phyloP scores from a whole-genome alignment of 1,140 invertebrate species.

The Asobara japonica region DNA sequence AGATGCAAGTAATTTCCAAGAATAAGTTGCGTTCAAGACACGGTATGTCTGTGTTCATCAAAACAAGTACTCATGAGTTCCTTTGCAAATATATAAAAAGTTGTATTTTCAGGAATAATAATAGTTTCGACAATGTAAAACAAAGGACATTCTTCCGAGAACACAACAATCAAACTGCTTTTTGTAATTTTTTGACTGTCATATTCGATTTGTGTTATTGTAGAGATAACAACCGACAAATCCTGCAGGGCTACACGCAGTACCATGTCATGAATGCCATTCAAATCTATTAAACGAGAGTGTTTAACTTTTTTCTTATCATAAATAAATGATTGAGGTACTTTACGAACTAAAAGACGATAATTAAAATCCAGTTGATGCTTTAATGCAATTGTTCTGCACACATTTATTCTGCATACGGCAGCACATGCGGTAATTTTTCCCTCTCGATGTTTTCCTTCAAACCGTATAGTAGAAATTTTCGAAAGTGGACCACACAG shows the following conservation, averaged over 20 bases:
- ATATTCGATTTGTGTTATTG: too few species aligned
- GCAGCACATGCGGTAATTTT: slow-evolving; percentile 3
- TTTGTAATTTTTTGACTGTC: too few species aligned
- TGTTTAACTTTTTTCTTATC: too few species aligned
- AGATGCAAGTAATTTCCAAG: neutral
- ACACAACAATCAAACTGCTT: too few species aligned
- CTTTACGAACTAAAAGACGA: too few species aligned
- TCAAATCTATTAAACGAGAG: too few species aligned
- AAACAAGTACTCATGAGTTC: neutral
- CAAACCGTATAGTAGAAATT: slow-evolving; percentile 9
- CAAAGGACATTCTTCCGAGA: too few species aligned
- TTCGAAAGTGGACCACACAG: neutral
- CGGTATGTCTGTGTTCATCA: neutral
- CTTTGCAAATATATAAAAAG: neutral
- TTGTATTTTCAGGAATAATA: neutral
- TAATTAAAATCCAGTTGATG: slow-evolving; percentile 23
- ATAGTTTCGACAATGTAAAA: neutral
- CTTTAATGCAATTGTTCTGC: slow-evolving; percentile 12
- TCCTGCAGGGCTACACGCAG: too few species aligned
- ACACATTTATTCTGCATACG: neutral
- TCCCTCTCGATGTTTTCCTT: slow-evolving; percentile 19
- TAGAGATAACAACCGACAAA: too few species aligned
- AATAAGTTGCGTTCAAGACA: neutral
- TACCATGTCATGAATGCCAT: too few species aligned
- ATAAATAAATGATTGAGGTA: too few species aligned